Base-by-base conservation (phyloP, 2,888 invertebrate genomes). In the Rhagium mordax region DNA sequence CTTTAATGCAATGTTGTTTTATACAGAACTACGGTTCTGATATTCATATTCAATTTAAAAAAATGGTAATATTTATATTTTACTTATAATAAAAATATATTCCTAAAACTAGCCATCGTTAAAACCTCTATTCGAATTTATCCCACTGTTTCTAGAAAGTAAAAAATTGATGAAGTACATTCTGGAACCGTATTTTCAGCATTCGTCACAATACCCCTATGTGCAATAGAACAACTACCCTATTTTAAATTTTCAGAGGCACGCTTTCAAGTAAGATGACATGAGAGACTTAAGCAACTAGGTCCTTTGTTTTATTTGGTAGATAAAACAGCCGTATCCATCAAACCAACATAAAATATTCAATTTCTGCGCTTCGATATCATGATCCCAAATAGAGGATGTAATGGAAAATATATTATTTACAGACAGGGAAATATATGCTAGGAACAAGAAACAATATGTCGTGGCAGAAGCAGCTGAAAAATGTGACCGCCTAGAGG, bases 401-500 rank as follows among this genome's bases (percentile, higher is more conserved):
- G 67, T 73, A 74, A 74, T 71, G 59, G 70, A 59, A 77, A 74
- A 74, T 77, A 62, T 73, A 77, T 77, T 77, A 77, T 77, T 77
- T 74, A 74, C 74, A 53, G 67, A 48, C 59, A 62, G 71, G 76
- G 60, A 72, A 70, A 72, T 70, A 70, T 72, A 71, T 73, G 68
- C 65, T 57, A 57, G 70, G 65, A 73, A 66, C 62, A 71, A 75
- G 75, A 78, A 72, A 76, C 78, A 76, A 76, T 78, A 78, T 73
- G 74, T 75, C 69, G 69, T 48, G 71, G 62, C 65, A 74, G 71
- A 81, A 79, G 80, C 76, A 79, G 78, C 76, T 80, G 79, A 83
- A 82, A 83, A 83, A 83, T 84, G 77, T 75, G 77, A 79, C 76
- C 77, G 78, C 79, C 77, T 73, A 70, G 71, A 78, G 78, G 71